Conservation (phyloP, 2,113 vertebrate species). For the Eublepharis macularius region DNA sequence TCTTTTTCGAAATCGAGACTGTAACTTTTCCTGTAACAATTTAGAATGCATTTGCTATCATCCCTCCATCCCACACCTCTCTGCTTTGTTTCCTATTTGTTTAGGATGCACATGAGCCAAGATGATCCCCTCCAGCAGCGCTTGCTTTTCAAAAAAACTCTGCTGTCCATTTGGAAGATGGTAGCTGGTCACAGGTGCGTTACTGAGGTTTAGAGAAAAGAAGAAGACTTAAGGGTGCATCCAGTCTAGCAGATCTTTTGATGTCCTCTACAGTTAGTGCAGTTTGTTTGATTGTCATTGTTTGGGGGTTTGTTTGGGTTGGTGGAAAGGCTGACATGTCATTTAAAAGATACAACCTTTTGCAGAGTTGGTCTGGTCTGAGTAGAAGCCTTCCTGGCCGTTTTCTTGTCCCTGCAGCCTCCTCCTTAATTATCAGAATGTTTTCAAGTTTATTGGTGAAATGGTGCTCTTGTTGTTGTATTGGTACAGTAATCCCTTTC, state of each 20-base stretch:
- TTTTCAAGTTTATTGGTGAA: background rate
- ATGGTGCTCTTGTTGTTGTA: background rate
- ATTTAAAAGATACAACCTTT: background rate
- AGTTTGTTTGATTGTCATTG: background rate
- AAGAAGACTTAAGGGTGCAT: background rate
- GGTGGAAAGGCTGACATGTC: no score
- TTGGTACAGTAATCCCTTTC: background rate
- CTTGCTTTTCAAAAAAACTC: conserved; percentile 73
- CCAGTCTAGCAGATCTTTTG: background rate
- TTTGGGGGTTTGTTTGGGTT: background rate
- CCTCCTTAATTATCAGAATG: background rate
- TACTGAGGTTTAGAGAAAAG: background rate
- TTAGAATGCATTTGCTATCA: background rate
- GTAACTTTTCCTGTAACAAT: background rate
- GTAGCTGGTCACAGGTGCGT: conserved; percentile 79
- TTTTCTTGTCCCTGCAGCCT: background rate
- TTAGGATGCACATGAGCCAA: conserved; percentile 58
- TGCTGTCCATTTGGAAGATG: conserved; percentile 79
- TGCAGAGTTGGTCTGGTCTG: background rate
- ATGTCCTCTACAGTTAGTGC: background rate
- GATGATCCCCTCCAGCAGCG: conserved; percentile 61
- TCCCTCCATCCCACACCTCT: background rate
- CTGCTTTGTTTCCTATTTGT: conserved; percentile 33
- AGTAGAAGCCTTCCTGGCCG: background rate
- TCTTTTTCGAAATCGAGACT: background rate